phyloP scores from a whole-genome alignment of 2,797 vertebrate species.

The Rhincodon typus region DNA sequence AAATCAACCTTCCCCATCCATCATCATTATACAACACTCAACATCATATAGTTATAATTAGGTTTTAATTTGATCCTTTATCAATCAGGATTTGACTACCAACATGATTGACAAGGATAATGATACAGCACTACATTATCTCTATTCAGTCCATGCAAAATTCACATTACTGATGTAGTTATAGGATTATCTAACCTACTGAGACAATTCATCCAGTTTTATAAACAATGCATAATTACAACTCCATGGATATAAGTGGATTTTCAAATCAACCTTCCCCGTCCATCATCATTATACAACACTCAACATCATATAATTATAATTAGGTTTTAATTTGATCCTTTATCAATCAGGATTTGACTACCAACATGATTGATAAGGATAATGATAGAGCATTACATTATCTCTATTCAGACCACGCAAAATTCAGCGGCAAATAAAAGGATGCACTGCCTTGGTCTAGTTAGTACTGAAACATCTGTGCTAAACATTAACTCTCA shows the following conservation, averaged over 20 bases:
- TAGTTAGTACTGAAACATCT: background rate
- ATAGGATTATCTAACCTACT: background rate
- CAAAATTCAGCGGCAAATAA: background rate
- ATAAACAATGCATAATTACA: background rate
- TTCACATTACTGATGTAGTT: background rate
- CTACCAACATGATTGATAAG: background rate
- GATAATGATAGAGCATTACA: background rate
- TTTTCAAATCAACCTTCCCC: constrained; percentile 2
- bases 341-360: constrained; percentile 29
- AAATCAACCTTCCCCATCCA: background rate
- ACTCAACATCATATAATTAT: constrained; percentile 17
- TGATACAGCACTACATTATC: background rate
- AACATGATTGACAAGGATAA: constrained; percentile 14
- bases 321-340: constrained; percentile 32
- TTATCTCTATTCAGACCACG: background rate
- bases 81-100: constrained; percentile 18
- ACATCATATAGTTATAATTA: constrained; percentile 31
- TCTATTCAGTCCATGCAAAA: background rate
- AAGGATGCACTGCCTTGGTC: background rate
- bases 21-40: background rate
- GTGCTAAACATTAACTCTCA: background rate
- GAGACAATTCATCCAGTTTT: background rate
- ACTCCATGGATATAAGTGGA: background rate
- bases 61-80: constrained; percentile 26
- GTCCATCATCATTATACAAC: background rate